phyloP scores from a whole-genome alignment of 2,113 vertebrate species.

The Sapayoa aenigma region DNA sequence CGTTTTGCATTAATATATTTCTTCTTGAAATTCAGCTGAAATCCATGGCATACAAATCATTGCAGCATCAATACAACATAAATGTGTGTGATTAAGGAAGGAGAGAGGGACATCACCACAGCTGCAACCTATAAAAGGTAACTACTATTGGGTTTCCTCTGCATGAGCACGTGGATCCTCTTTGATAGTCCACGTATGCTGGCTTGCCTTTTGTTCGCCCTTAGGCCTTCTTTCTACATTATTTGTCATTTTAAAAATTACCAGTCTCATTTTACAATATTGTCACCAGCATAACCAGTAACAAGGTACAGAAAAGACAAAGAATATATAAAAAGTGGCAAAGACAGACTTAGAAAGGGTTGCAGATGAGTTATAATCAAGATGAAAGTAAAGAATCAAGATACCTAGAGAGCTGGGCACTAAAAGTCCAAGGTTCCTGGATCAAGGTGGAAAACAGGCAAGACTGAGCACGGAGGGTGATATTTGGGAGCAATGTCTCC shows the following conservation, averaged over 20 bases:
- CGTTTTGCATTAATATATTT: conserved; percentile 54
- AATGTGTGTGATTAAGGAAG: conserved; percentile 32
- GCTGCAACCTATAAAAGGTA: background rate
- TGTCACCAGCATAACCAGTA: background rate
- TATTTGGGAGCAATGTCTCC: background rate
- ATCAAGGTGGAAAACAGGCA: background rate
- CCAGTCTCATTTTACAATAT: background rate
- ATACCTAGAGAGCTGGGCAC: background rate
- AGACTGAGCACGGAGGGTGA: background rate
- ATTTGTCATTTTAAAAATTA: background rate
- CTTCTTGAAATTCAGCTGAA: conserved; percentile 59
- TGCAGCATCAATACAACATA: conserved; percentile 44
- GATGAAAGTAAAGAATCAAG: background rate
- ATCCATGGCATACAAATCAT: conserved; percentile 25
- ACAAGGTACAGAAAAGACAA: background rate
- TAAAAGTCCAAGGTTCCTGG: background rate
- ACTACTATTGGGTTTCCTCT: background rate
- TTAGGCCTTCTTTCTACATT: background rate
- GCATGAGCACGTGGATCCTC: background rate
- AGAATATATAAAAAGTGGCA: background rate
- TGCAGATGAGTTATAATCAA: background rate
- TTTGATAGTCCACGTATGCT: background rate
- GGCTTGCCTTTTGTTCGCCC: background rate
- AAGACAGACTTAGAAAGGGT: background rate
- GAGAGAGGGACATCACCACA: background rate